Evolutionary conservation across 2,797 vertebrate genomes (phyloP).

Genomic region (Prunella strophiata): DNA sequence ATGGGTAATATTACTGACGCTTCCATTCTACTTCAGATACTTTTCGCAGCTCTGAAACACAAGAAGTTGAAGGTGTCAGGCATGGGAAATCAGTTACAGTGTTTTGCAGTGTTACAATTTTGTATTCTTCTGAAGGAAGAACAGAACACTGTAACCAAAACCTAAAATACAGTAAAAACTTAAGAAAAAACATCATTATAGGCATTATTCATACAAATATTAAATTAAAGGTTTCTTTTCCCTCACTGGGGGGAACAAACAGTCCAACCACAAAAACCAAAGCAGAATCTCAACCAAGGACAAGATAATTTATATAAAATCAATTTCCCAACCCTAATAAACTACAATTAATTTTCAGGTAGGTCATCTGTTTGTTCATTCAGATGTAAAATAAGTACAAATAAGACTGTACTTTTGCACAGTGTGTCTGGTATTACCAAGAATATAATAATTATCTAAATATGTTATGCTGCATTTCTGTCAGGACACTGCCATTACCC

Average conservation of each 20-base stretch:
- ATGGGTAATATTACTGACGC: constrained; percentile 90
- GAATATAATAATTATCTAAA: background rate
- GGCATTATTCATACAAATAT: background rate
- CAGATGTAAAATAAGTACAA: background rate
- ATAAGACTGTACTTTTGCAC: background rate
- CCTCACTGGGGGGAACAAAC: background rate
- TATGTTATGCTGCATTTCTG: background rate
- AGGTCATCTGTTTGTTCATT: background rate
- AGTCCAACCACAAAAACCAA: background rate
- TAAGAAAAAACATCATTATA: background rate
- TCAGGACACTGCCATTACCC: background rate
- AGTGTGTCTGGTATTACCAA: background rate
- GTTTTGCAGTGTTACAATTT: background rate
- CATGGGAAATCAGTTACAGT: background rate
- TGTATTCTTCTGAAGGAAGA: background rate
- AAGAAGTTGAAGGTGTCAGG: constrained; percentile 52
- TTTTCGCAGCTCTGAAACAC: constrained; percentile 73
- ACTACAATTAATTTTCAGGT: background rate
- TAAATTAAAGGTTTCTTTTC: background rate
- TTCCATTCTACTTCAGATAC: constrained; percentile 83
- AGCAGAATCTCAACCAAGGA: background rate
- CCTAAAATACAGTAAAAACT: background rate
- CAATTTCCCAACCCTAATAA: background rate
- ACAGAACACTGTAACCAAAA: background rate
- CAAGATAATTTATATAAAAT: background rate